Conservation (phyloP, 2,113 vertebrate species). For the Gasterosteus nipponicus region DNA sequence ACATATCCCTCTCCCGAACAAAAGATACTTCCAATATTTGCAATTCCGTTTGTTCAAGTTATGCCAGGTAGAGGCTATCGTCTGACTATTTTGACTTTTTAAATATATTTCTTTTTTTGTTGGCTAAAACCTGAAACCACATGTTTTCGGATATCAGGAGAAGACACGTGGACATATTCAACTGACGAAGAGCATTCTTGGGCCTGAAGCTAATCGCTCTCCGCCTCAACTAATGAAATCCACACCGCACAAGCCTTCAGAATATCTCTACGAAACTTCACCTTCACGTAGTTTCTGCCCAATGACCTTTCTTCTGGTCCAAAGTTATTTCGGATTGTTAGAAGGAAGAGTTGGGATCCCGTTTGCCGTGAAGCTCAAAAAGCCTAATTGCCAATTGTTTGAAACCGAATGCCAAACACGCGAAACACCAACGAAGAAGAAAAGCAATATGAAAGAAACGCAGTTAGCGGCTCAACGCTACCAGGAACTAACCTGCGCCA, state of each 20-base stretch:
- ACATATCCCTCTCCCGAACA: background rate
- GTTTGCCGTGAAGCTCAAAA: background rate
- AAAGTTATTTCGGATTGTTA: background rate
- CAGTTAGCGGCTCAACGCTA: background rate
- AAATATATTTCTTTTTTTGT: background rate
- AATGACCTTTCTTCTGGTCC: background rate
- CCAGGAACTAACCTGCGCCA: conserved; percentile 47
- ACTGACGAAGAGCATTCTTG: background rate
- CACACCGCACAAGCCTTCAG: background rate
- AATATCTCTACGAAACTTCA: background rate
- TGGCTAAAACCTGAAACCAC: background rate
- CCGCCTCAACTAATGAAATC: background rate
- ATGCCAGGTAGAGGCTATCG: background rate
- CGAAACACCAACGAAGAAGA: background rate
- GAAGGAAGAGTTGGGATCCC: background rate
- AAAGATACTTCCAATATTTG: too few species aligned
- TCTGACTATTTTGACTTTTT: background rate
- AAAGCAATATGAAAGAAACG: background rate
- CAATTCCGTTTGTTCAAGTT: background rate
- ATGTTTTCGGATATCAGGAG: background rate
- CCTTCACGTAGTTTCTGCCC: background rate
- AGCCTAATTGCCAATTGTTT: background rate
- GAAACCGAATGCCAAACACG: background rate
- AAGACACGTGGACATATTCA: background rate
- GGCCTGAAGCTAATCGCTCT: background rate